Evolutionary conservation across 2,113 vertebrate genomes (phyloP).

Genomic region (Hypanus sabinus): DNA sequence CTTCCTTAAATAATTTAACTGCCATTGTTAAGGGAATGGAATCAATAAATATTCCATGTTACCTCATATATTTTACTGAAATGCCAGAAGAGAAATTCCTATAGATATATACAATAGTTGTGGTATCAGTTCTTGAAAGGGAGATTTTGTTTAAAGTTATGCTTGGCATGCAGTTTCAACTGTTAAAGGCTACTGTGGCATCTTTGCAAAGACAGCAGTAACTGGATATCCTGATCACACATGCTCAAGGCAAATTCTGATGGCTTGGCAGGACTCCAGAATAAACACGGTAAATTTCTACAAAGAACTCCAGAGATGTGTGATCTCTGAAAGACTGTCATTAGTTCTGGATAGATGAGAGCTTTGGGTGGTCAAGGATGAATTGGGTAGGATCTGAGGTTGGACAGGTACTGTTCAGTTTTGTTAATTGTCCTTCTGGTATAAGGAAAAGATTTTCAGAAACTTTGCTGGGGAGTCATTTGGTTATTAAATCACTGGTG

Average conservation of each 20-base stretch:
- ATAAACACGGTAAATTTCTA: not conserved
- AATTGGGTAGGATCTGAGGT: not conserved
- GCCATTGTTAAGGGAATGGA: not conserved
- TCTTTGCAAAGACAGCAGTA: slow-evolving; percentile 20
- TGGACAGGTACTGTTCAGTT: not conserved
- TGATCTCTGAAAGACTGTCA: not conserved
- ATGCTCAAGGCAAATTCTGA: slow-evolving; percentile 24
- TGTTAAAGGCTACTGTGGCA: not conserved
- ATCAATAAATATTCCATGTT: slow-evolving; percentile 14
- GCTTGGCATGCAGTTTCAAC: slow-evolving; percentile 31
- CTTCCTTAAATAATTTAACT: slow-evolving; percentile 11
- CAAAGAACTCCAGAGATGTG: not conserved
- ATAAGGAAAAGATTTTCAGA: not conserved
- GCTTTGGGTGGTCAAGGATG: not conserved
- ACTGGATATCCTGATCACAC: not conserved
- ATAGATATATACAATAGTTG: slow-evolving; percentile 18
- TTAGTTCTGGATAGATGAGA: not conserved
- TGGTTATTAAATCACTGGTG: not conserved
- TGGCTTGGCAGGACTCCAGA: slow-evolving; percentile 20
- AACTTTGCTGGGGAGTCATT: not conserved
- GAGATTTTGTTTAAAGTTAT: slow-evolving; percentile 35
- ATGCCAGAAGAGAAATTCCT: slow-evolving; percentile 27
- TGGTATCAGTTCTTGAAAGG: slow-evolving; percentile 31
- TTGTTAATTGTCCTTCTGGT: not conserved
- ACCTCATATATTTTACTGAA: slow-evolving; percentile 7